Percentiles rank a stretch among this genome's conserved stretches.
Conservation (phyloP, 2,113 vertebrate genomes). For the Myiozetetes cayanensis region DNA sequence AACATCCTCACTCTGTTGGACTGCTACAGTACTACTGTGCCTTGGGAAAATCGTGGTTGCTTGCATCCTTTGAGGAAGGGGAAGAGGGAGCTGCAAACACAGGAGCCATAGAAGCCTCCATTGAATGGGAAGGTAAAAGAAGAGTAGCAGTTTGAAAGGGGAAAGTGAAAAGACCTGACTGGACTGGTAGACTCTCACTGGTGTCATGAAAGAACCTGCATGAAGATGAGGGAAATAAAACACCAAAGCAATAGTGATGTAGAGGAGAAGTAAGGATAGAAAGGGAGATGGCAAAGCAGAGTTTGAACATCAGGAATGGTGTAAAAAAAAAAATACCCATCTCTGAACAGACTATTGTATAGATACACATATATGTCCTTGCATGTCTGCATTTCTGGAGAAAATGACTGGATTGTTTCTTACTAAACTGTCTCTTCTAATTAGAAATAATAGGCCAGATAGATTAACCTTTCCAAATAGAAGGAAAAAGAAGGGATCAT, state of each 20-base stretch:
- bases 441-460: conserved; percentile 4
- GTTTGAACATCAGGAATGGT: not conserved
- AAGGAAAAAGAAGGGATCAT: not conserved
- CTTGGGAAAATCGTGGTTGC: not conserved
- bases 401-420: not conserved
- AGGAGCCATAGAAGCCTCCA: not conserved
- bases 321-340: not conserved
- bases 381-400: not conserved
- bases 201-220: not conserved
- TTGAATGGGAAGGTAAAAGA: not conserved
- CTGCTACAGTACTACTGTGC: not conserved
- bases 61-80: not conserved
- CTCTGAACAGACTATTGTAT: not conserved
- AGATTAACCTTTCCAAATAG: not conserved
- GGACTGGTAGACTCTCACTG: not conserved
- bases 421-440: not conserved
- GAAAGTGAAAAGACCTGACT: not conserved
- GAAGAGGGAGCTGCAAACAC: not conserved
- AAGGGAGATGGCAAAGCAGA: not conserved
- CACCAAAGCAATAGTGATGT: not conserved
- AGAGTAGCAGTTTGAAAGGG: not conserved
- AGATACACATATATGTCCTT: not conserved
- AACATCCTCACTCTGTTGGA: not conserved
- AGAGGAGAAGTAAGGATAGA: not conserved
- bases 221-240: not conserved